Evolutionary conservation across 2,888 invertebrate genomes (phyloP).

Genomic region (Helicoverpa assulta): DNA sequence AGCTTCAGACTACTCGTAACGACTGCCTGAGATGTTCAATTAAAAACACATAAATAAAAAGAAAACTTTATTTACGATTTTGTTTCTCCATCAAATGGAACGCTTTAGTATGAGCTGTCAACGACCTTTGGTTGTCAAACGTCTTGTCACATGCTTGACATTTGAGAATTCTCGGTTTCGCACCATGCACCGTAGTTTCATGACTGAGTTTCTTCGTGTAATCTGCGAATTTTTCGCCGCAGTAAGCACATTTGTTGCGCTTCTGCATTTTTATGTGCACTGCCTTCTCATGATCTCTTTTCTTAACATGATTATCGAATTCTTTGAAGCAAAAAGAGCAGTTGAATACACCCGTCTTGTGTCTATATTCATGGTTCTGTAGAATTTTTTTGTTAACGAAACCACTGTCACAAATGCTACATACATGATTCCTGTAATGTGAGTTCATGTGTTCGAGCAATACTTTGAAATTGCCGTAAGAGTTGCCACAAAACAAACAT

Average conservation of each 20-base stretch:
- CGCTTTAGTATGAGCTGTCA: constrained; percentile 83
- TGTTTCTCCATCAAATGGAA: constrained; percentile 76
- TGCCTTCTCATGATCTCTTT: constrained; percentile 70
- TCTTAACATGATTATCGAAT: constrained; percentile 71
- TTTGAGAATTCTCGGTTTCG: constrained; percentile 76
- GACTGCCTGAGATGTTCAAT: no score
- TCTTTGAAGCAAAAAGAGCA: constrained; percentile 72
- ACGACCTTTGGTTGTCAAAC: constrained; percentile 85
- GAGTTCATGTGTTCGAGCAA: constrained; percentile 77
- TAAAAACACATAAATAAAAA: neutral
- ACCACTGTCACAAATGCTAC: constrained; percentile 86
- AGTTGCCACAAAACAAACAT: constrained; percentile 66
- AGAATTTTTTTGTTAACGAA: constrained; percentile 74
- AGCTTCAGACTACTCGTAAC: no score
- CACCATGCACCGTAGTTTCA: constrained; percentile 78
- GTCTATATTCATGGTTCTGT: constrained; percentile 72
- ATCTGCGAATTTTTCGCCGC: constrained; percentile 69
- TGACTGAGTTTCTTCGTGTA: constrained; percentile 47
- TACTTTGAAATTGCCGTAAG: constrained; percentile 73
- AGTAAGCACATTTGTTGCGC: constrained; percentile 76
- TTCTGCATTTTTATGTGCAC: constrained; percentile 69
- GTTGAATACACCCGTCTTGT: constrained; percentile 72
- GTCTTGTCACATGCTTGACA: constrained; percentile 86
- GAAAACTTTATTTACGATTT: constrained; percentile 29
- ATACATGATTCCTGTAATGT: constrained; percentile 83